Percentiles rank a stretch among this genome's conserved stretches.
phyloP scores from a whole-genome alignment of 2,113 vertebrate species.

The Brienomyrus brachyistius region DNA sequence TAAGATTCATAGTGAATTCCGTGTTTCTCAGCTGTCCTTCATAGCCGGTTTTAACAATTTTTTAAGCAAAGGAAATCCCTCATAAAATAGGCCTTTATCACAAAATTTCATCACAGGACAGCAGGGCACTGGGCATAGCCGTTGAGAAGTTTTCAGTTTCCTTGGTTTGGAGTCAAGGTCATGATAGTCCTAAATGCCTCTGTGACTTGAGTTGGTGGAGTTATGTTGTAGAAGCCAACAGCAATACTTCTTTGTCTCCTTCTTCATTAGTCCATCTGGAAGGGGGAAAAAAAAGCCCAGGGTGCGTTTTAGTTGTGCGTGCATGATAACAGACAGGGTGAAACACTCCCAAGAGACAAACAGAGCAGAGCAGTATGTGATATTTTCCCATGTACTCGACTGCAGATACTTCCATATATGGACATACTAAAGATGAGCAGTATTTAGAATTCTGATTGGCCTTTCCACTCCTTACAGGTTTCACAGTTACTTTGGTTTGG shows the following conservation, averaged over 20 bases:
- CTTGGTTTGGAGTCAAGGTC: background rate
- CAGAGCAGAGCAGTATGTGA: background rate
- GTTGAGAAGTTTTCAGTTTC: background rate
- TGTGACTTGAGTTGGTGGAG: background rate
- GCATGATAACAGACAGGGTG: background rate
- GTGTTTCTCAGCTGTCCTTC: conserved; percentile 17
- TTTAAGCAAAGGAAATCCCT: conserved; percentile 20
- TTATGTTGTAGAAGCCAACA: background rate
- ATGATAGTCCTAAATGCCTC: background rate
- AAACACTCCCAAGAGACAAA: conserved; percentile 3
- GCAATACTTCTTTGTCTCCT: background rate
- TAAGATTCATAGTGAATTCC: conserved; percentile 21
- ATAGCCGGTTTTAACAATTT: conserved; percentile 7
- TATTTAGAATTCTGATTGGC: background rate
- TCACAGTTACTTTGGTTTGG: background rate
- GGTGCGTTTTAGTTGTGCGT: background rate
- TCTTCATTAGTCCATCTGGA: background rate
- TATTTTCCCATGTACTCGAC: background rate
- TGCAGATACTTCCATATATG: background rate
- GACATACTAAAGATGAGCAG: background rate
- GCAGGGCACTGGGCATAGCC: conserved; percentile 33
- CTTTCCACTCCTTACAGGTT: background rate
- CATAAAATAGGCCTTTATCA: background rate
- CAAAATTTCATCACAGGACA: conserved; percentile 9
- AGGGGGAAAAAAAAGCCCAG: background rate